phyloP scores from a whole-genome alignment of 2,888 invertebrate genomes.

The Thymelicus lineola region DNA sequence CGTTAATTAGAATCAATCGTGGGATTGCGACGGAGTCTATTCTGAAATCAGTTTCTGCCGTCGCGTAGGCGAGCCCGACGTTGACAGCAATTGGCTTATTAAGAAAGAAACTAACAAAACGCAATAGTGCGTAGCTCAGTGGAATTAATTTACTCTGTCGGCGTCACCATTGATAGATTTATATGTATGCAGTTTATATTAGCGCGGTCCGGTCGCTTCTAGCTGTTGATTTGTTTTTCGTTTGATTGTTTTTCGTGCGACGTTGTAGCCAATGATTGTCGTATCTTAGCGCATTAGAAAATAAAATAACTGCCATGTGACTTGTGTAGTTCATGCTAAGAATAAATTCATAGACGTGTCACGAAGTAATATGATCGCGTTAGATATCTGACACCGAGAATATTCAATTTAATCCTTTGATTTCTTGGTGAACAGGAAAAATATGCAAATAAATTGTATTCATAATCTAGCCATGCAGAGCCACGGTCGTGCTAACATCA shows the following conservation, averaged over 20 bases:
- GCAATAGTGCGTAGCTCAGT: conserved; percentile 57
- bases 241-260: conserved; percentile 22
- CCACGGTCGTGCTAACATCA: conserved; percentile 63
- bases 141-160: conserved; percentile 60
- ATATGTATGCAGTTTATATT: conserved; percentile 38
- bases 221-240: conserved; percentile 28
- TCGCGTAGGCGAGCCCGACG: conserved; percentile 63
- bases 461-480: conserved; percentile 41
- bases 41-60: conserved; percentile 70
- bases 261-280: conserved; percentile 16
- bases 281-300: conserved; percentile 22
- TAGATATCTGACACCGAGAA: background rate
- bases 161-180: conserved; percentile 49
- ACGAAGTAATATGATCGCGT: conserved; percentile 6
- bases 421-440: conserved; percentile 25
- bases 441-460: conserved; percentile 44
- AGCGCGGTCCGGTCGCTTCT: conserved; percentile 14
- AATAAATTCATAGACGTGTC: conserved; percentile 7
- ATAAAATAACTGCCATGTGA: background rate
- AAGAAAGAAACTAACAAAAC: conserved; percentile 67
- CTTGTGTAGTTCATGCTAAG: conserved; percentile 6
- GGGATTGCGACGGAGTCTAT: conserved; percentile 74
- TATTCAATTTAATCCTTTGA: conserved; percentile 21
- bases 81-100: conserved; percentile 77
- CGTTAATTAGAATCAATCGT: conserved; percentile 85